Base-by-base conservation (phyloP, 2,113 vertebrate genomes). In the Burhinus bistriatus region DNA sequence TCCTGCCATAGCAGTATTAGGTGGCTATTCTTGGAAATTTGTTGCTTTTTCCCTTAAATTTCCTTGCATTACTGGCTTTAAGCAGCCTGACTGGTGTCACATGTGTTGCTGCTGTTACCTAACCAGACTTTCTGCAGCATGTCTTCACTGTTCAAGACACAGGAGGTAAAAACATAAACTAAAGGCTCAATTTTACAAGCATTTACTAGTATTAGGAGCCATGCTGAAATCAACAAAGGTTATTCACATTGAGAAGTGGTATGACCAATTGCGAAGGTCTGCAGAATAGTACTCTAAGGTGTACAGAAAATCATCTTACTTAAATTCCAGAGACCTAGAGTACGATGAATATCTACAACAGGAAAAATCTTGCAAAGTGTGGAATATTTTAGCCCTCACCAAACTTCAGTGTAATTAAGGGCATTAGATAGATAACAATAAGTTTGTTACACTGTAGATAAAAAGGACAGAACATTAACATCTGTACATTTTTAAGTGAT, bases 401-500 rank as follows among this genome's bases (percentile, higher is more conserved):
- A 6, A 57, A 42, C 5, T 29, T 61, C n/a, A 51, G 19, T 76
- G 11, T 36, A 57, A 61, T n/a, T 32, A 73, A 13, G 14, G 25
- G 5, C 2, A 9, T 7, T n/a, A 54, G 51, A 40, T 9, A 54
- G 26, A n/a, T 51, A 32, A 5, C 30, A 61, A 10, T 32, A 73
- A 44, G 7, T 78, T 87, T 75, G 13, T 62, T 44, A 36, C 3
- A 7, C 29, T 42, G 15, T 34, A 57, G 23, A 58, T 40, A 58
- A 58, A 87, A 65, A 34, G 49, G 8, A 30, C 25, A 90, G 55
- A 85, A 84, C 30, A 87, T 42, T 83, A 52, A 70, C 87, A 93
- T 83, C 51, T 96, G 79, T 73, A 82, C 42, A 84, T 86, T 98
- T 93, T 96, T 83, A 91, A 96, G 77, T 87, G 42, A 76, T 84